Evolutionary conservation across 1,140 invertebrate species (phyloP), one percentile per base, ranked within the genome.

Genomic region (Maconellicoccus hirsutus): DNA sequence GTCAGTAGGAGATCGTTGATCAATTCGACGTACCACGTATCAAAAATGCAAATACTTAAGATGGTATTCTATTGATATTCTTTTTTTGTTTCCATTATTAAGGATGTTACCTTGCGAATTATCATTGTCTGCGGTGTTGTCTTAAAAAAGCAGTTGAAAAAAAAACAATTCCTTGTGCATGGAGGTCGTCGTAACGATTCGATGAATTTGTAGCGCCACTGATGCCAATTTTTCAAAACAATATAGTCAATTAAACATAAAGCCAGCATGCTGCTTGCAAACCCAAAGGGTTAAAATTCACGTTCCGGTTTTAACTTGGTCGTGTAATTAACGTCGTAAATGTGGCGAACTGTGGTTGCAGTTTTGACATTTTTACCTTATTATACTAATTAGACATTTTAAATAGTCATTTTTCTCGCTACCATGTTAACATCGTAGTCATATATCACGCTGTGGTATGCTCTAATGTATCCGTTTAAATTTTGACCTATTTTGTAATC

Each of bases 111-210:
- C 33, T 38, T 38, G 33, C 33, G 33, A 38, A 38, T 38, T 14
- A 38, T 38, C 14, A 38, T 38, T 14, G 33, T 38, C 33, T 38
- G 33, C 33, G 14, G 6, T 38, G 14, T 38, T 52, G 12, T 8
- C 2, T 8, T 6, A 52, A 16, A 52, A 33, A 33, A 33, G 29
- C 3, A 33, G 29, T 12, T 6, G 12, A 33, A 33, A 33, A 33
- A 33, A 33, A 33, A 33, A 33, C 29, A 12, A 3, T 52, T 52
- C 42, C 42, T 16, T 52, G n/a, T 16, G 3, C 2, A 52, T 19
- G 42, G 42, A 52, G 42, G 42, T 52, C 42, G 42, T 52, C 42
- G 42, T 52, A 52, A 52, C 42, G 42, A 52, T 52, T 52, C 42
- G n/a, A 3, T 52, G 42, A 14, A 19, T 19, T 52, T 16, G 42